Evolutionary conservation across 2,113 vertebrate species (phyloP), one percentile per base, ranked within the genome.

Genomic region (Steatornis caripensis): DNA sequence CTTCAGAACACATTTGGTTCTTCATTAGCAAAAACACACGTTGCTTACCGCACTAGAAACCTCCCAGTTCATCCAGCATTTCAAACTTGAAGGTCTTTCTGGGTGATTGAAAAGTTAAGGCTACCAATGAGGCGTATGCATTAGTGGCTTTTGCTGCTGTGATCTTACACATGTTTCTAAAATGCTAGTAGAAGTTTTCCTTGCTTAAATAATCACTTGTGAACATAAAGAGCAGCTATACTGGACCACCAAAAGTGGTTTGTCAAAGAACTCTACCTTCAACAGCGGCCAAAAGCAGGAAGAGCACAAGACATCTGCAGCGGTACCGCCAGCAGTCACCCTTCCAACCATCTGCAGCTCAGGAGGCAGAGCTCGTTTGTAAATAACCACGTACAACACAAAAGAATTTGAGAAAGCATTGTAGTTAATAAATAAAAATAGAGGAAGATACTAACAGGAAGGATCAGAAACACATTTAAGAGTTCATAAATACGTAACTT

Each of bases 271-370:
- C n/a, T 81, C n/a, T 45, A 8, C 27, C 8, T 77, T 58, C 58
- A 77, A 45, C 46, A 64, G 16, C 10, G 20, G 15, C 7, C n/a
- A 68, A 79, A 78, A 64, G 49, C 45, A 78, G 58, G 9, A 94
- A 41, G 3, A 75, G 17, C 22, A 71, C 17, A 60, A 46, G 15
- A n/a, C 37, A 48, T 15, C 12, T 26, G 15, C 19, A 26, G 60
- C 1, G 1, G 8, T 49, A 48, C 22, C 18, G 27, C 37, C 51
- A 48, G 36, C 37, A 72, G 14, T 11, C 64, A 58, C 18, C 18
- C 21, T 36, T 15, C 11, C 0, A 0, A 66, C 20, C n/a, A 61
- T 17, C 17, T 0, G 2, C 30, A 81, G 34, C 12, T 84, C 68
- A 39, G 20, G 32, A 70, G 22, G 41, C 65, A 95, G 34, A 61